These are phyloP conservation scores for Muntiacus reevesi DNA, from an alignment of 2,113 vertebrate species.

Conservation along the genomic window DNA sequence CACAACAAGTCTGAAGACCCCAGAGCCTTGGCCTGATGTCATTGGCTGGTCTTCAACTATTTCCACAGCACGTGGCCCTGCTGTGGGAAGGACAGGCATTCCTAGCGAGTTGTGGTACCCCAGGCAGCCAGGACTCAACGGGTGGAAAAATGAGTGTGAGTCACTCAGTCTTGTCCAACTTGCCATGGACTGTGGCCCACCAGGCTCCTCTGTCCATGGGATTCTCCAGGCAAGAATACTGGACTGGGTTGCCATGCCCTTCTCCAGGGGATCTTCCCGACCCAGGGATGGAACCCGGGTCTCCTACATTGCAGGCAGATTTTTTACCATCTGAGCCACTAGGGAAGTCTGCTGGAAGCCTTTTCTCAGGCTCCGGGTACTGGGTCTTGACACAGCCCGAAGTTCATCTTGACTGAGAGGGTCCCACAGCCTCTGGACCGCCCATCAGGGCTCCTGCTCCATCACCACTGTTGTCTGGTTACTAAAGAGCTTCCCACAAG, in stretches of 20 bases:
- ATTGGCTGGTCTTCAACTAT: background rate
- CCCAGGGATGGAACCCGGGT: background rate
- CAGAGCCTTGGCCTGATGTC: background rate
- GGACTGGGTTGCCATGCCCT: background rate
- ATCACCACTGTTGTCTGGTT: too few species aligned
- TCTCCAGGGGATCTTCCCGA: background rate
- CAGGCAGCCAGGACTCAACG: background rate
- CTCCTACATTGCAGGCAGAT: background rate
- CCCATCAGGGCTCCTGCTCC: background rate
- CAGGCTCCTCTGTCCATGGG: background rate
- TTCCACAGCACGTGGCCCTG: background rate
- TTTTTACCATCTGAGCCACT: background rate
- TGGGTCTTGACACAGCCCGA: rapidly evolving
- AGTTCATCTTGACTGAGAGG: background rate
- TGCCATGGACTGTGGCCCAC: background rate
- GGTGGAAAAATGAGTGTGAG: background rate
- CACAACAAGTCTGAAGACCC: too few species aligned
- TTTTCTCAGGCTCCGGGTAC: background rate
- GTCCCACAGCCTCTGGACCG: background rate
- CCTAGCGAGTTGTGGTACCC: background rate
- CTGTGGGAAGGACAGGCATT: background rate
- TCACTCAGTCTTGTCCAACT: background rate
- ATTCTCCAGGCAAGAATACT: background rate
- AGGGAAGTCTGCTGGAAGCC: background rate
- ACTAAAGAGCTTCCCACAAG: background rate